Conservation (phyloP, 2,888 invertebrate species). For the Brenthis ino region DNA sequence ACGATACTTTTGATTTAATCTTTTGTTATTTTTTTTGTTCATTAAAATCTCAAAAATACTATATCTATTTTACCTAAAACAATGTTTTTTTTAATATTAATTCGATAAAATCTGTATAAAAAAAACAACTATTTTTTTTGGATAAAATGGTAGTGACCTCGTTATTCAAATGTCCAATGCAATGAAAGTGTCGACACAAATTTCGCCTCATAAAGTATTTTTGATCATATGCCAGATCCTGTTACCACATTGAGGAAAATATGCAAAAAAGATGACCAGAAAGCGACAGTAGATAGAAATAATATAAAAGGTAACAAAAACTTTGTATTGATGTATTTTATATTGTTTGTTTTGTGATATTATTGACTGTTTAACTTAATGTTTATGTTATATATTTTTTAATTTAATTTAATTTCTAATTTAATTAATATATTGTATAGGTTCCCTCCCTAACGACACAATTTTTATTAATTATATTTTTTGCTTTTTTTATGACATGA, state of each 20-base stretch:
- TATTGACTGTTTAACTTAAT: no score
- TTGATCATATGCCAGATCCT: constrained; percentile 60
- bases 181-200: constrained; percentile 26
- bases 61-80: background rate
- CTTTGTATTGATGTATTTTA: background rate
- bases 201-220: constrained; percentile 46
- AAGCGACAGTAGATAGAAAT: background rate
- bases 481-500: no score
- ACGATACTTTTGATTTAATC: background rate
- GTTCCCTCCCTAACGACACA: background rate
- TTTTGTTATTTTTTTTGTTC: background rate
- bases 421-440: background rate
- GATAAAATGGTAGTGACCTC: constrained; percentile 1
- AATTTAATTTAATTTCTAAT: no score
- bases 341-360: background rate
- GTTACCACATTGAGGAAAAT: constrained; percentile 47
- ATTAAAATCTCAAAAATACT: background rate
- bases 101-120: no score
- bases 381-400: no score
- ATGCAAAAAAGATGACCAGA: constrained; percentile 47
- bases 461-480: background rate
- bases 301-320: constrained; percentile 1
- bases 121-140: no score
- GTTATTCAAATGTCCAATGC: background rate
- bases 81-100: background rate